Conservation (phyloP, 1,140 invertebrate genomes). For the Papilio glaucus region DNA sequence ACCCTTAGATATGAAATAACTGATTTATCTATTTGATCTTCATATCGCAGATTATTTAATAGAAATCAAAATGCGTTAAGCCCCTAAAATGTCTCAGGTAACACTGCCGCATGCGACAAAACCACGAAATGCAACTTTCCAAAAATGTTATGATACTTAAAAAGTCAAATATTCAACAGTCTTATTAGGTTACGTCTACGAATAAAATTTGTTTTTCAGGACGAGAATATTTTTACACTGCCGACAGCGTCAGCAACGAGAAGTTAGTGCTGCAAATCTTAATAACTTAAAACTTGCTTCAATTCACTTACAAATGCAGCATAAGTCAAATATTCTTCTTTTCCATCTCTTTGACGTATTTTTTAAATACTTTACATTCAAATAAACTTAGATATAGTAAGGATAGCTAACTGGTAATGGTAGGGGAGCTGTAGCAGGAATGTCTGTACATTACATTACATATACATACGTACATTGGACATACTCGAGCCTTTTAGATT, state of each 20-base stretch:
- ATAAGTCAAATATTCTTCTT: conserved; percentile 10
- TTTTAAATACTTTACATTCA: conserved; percentile 1
- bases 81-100: no score
- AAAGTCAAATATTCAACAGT: not conserved
- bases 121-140: no score
- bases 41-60: no score
- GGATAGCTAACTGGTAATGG: not conserved
- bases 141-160: no score
- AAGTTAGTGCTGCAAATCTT: conserved; percentile 10
- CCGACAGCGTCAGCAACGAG: not conserved
- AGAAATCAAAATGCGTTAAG: not conserved
- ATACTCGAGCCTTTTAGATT: no score
- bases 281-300: conserved; percentile 20
- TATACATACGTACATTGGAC: no score
- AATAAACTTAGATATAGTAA: not conserved
- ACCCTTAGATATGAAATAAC: no score
- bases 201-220: conserved; percentile 12
- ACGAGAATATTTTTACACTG: conserved; percentile 13
- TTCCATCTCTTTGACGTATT: not conserved
- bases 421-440: not conserved
- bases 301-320: not conserved
- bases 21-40: no score
- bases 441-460: no score
- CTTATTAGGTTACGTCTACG: not conserved
- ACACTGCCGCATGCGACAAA: no score